Conservation (phyloP, 2,888 invertebrate species). For the Polietes domitor region DNA sequence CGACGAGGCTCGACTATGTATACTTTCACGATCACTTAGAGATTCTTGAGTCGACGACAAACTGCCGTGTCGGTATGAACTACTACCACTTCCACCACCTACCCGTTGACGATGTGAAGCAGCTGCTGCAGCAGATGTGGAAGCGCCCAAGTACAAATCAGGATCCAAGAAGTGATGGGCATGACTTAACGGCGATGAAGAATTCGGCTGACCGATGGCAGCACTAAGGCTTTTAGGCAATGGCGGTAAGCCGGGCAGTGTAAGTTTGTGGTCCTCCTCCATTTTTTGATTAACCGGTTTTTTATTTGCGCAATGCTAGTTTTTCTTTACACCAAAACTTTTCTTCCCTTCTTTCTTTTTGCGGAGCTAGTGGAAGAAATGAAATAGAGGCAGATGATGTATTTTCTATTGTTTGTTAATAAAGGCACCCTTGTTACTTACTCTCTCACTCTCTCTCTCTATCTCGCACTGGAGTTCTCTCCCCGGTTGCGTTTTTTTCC, state of each 20-base stretch:
- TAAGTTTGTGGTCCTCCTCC: conserved; percentile 65
- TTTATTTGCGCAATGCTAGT: conserved; percentile 55
- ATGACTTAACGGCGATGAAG: conserved; percentile 71
- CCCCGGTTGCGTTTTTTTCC: not conserved
- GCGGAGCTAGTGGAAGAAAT: conserved; percentile 18
- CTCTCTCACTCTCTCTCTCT: not conserved
- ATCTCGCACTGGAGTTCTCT: conserved; percentile 16
- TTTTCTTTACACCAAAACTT: conserved; percentile 30
- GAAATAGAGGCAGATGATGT: conserved; percentile 35
- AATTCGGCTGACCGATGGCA: conserved; percentile 79
- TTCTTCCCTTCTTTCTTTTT: conserved; percentile 26
- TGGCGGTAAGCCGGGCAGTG: conserved; percentile 87
- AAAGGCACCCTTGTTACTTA: conserved; percentile 30
- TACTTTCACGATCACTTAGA: conserved; percentile 77
- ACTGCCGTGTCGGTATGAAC: conserved; percentile 76
- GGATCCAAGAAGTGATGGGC: conserved; percentile 64
- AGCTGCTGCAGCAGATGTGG: conserved; percentile 74
- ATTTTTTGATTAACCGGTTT: conserved; percentile 43
- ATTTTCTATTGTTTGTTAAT: conserved; percentile 16
- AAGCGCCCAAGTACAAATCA: conserved; percentile 75
- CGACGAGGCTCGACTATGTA: conserved; percentile 78
- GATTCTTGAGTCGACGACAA: conserved; percentile 79
- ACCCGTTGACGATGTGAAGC: conserved; percentile 52
- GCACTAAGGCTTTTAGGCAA: conserved; percentile 93
- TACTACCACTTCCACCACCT: conserved; percentile 50